These are phyloP conservation scores for Palythoa grandiflora DNA, from an alignment of 92 coral and sea anemone genomes.

Conservation along the genomic window DNA sequence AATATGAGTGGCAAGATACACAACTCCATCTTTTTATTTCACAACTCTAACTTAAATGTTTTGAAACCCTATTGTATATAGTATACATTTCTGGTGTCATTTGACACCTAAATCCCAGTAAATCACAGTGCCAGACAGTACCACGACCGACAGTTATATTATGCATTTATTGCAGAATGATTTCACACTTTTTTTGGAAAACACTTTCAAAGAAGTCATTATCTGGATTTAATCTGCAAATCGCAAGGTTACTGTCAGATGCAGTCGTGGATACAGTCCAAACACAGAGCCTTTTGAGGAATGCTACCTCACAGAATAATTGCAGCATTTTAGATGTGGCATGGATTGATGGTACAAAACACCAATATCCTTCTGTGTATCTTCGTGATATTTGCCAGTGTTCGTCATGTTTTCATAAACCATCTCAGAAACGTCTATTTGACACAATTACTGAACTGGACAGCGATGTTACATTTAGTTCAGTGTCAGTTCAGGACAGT, in stretches of 20 bases:
- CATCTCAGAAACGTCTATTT: constrained; percentile 71
- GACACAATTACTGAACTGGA: constrained; percentile 68
- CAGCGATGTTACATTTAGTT: constrained; percentile 37
- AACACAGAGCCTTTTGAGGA: neutral
- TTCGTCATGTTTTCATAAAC: constrained; percentile 72
- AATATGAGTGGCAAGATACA: no score
- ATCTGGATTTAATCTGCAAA: neutral
- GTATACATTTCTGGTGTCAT: no score
- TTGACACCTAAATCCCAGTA: neutral
- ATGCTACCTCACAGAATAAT: neutral
- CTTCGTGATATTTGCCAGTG: constrained; percentile 90
- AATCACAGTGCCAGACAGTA: neutral
- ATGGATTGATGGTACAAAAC: constrained; percentile 74
- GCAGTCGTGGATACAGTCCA: neutral
- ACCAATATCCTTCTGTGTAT: constrained; percentile 73
- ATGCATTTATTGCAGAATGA: constrained; percentile 5
- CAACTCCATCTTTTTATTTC: no score
- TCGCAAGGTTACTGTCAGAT: neutral
- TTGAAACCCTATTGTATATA: no score
- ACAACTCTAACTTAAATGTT: no score
- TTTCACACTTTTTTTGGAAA: neutral
- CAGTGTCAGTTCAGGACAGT: constrained; percentile 59
- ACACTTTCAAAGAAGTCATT: neutral
- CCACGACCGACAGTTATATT: neutral
- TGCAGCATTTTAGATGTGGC: constrained; percentile 48